Conservation (phyloP, 2,888 invertebrate genomes). For the Rambutsinella grinnellia region DNA sequence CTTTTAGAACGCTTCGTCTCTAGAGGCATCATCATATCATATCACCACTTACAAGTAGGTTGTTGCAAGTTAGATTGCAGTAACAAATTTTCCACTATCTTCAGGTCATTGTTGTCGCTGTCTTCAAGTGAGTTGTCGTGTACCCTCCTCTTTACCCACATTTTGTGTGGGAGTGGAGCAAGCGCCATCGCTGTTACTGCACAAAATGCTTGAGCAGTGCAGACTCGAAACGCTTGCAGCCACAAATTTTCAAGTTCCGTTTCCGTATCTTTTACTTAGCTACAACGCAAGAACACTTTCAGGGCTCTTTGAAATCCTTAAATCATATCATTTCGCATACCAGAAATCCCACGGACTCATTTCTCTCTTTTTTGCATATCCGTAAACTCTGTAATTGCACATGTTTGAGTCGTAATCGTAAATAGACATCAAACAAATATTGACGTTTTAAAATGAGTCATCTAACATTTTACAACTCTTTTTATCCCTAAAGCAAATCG, state of each 20-base stretch:
- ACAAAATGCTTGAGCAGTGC: neutral
- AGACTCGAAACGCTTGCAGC: neutral
- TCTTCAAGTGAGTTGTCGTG: neutral
- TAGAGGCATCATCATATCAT: too few relatives aligned
- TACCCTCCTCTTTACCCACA: too few relatives aligned
- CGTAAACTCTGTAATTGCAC: too few relatives aligned
- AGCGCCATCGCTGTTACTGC: neutral
- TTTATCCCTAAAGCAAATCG: too few relatives aligned
- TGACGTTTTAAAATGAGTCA: constrained; percentile 3
- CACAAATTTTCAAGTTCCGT: constrained; percentile 38
- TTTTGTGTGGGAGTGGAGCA: neutral
- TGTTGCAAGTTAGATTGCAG: too few relatives aligned
- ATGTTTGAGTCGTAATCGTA: too few relatives aligned
- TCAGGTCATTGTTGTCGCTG: neutral
- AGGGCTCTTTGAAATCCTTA: neutral
- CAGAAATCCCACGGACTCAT: constrained; percentile 31
- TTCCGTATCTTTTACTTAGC: constrained; percentile 21
- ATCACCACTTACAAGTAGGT: too few relatives aligned
- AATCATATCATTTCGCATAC: neutral
- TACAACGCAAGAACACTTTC: neutral
- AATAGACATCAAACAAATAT: constrained; percentile 3
- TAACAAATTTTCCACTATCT: too few relatives aligned
- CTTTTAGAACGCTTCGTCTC: too few relatives aligned
- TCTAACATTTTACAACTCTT: neutral
- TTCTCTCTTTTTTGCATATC: neutral